These are phyloP conservation scores for Littorina saxatilis DNA, from an alignment of 1,140 invertebrate species.

Conservation along the genomic window DNA sequence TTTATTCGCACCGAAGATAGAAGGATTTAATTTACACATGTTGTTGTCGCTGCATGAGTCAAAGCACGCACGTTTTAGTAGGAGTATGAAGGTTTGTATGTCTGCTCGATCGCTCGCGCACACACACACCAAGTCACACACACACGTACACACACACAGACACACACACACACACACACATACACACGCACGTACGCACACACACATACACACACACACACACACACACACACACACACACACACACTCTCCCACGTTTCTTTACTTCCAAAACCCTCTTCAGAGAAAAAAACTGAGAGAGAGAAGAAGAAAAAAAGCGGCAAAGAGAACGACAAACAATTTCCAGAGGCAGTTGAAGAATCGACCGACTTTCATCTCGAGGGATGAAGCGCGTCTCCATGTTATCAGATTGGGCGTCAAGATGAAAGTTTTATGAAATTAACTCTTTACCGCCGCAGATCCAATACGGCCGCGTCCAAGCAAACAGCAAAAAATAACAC, in stretches of 20 bases:
- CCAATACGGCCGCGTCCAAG: too few relatives aligned
- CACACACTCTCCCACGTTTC: neutral
- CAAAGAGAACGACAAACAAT: neutral
- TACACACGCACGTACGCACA: slow-evolving; percentile 19
- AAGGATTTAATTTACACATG: neutral
- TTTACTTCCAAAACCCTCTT: neutral
- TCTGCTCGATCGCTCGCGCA: neutral
- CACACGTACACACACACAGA: neutral
- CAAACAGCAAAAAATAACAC: too few relatives aligned
- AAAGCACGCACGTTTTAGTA: neutral
- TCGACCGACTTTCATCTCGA: neutral
- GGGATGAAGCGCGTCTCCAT: too few relatives aligned
- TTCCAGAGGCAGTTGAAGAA: neutral
- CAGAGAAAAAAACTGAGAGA: neutral
- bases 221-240: slow-evolving; percentile 22
- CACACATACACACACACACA: slow-evolving; percentile 19
- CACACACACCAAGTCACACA: neutral
- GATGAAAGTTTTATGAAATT: too few relatives aligned
- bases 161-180: slow-evolving; percentile 3
- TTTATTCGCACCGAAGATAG: neutral
- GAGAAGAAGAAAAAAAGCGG: neutral
- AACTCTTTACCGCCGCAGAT: too few relatives aligned
- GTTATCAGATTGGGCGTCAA: too few relatives aligned
- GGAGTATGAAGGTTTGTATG: neutral
- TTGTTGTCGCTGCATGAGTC: neutral